phyloP scores from a whole-genome alignment of 2,113 vertebrate genomes.

The Lophura nycthemera region DNA sequence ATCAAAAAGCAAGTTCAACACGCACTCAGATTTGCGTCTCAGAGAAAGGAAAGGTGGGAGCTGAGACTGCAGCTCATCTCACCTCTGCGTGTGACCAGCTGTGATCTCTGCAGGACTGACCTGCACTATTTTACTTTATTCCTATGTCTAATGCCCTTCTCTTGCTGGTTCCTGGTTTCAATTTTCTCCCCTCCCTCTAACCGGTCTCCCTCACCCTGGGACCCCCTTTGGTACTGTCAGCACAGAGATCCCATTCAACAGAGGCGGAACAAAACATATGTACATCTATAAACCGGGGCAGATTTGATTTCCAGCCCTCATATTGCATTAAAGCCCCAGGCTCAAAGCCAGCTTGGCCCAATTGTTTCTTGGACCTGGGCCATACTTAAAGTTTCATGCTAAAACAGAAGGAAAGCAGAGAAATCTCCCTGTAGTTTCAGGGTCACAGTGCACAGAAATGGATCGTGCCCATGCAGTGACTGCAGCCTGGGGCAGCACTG shows the following conservation, averaged over 20 bases:
- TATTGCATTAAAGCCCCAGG: neutral
- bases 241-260: neutral
- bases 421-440: accelerated
- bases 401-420: neutral
- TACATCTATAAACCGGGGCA: neutral
- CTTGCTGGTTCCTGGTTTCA: neutral
- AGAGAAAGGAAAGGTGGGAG: neutral
- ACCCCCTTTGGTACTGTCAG: neutral
- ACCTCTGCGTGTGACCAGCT: neutral
- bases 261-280: neutral
- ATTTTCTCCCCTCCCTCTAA: neutral
- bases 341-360: neutral
- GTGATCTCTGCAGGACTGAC: neutral
- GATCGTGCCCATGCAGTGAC: accelerated
- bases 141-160: neutral
- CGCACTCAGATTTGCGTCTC: neutral
- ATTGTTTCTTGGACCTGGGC: neutral
- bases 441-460: neutral
- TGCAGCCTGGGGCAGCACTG: neutral
- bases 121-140: neutral
- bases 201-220: neutral
- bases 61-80: neutral
- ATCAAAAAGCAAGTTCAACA: neutral
- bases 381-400: neutral
- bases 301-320: neutral